Evolutionary conservation across 2,797 vertebrate species (phyloP), one percentile per base, ranked within the genome.

Genomic region (Chelidonichthys spinosus): DNA sequence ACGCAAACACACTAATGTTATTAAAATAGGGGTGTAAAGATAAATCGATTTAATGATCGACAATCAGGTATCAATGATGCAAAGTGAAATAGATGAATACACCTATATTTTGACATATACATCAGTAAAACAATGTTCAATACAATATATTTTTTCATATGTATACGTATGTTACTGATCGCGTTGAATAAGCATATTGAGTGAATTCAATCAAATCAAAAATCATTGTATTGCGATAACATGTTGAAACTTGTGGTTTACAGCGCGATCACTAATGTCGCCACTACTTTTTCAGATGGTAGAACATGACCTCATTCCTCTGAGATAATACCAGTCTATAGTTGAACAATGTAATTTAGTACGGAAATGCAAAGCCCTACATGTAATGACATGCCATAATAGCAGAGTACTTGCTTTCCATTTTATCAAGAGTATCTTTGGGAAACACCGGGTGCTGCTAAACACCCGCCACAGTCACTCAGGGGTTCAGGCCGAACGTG

Each of bases 401-500:
- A 63, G 69, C 68, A 76, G 67, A 77, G 61, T 37, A 69, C 25
- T 71, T 72, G 60, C 50, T 71, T 72, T 73, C 66, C 3, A 47
- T 69, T 58, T 73, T 49, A 62, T 53, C 62, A 14, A 42, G 25
- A 14, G 42, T 9, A 40, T 17, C 13, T 10, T 35, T 49, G 37
- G 37, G 44, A 69, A 63, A 79, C 40, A 42, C 60, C 64, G 70
- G 71, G 69, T 74, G 82, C 78, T 74, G 64, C 54, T 83, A 17
- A 79, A 75, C 61, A 61, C 76, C 63, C 77, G 75, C 78, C 44
- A 13, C 72, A 76, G 78, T 78, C 89, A 79, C 81, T 62, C n/a
- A 89, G 83, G 86, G 79, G 83, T 66, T 86, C 69, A 49, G 42
- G 76, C 69, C 68, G 69, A 86, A 74, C 44, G 62, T 76, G 79